Base-by-base conservation (phyloP, 2,113 vertebrate genomes). In the Melanostigma gelatinosum region DNA sequence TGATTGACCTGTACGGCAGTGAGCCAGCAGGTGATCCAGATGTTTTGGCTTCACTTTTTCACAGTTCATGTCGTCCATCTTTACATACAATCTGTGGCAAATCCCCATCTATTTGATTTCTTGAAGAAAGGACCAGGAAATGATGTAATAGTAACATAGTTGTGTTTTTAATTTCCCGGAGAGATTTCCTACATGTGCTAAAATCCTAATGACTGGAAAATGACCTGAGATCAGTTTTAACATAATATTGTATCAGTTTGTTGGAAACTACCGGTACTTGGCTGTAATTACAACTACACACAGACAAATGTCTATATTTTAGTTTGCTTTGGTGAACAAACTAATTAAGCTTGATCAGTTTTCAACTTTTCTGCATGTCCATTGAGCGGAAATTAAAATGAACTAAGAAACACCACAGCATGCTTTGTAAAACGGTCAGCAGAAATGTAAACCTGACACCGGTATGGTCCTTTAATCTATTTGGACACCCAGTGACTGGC, bases 401-500 rank as follows among this genome's bases (percentile, higher is more conserved):
- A 38, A 13, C 1, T 16, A 20, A 68, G 54, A 70, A 55, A 36
- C 7, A 20, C 8, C 1, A 4, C 1, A 13, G 55, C 16, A 69
- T 27, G 16, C n/a, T 71, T 61, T 65, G 58, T 44, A 75, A 60
- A 80, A 73, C 77, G 72, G 27, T 42, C 1, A 12, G 27, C 22
- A 48, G 27, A 32, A 64, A 42, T 38, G 38, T 13, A 27, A 42
- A 48, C 0, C 0, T 27, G 15, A 55, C 55, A 70, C 68, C 10
- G 12, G 60, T 65, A 8, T 50, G 79, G 54, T 66, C 65, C 13
- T 71, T 70, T 42, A 57, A 74, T 55, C 32, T 29, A 8, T 80
- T 6, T 58, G 9, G 36, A 52, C 8, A 36, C 13, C 18, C 3
- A 20, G 34, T 55, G 65, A 67, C 55, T 34, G 38, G 15, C 55